These are phyloP conservation scores for Pachymerium ferrugineum DNA, from an alignment of 2,888 invertebrate genomes.

Conservation along the genomic window DNA sequence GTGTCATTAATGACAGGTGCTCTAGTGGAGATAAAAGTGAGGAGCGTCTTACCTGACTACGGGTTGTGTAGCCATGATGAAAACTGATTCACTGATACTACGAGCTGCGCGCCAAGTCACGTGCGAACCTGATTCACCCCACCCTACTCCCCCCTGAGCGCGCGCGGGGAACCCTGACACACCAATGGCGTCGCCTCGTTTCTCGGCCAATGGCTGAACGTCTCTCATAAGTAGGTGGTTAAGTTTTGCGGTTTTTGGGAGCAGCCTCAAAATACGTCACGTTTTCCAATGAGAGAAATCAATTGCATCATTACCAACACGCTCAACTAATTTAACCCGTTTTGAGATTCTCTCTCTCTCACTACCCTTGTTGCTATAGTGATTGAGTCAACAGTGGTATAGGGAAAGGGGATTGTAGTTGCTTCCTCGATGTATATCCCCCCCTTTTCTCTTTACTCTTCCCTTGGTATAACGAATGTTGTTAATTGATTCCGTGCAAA, in stretches of 20 bases:
- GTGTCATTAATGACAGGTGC: background rate
- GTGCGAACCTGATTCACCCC: background rate
- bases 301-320: constrained; percentile 7
- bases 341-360: background rate
- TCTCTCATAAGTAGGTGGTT: constrained; percentile 23
- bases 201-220: constrained; percentile 19
- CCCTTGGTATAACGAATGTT: background rate
- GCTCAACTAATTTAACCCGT: background rate
- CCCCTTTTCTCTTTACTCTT: background rate
- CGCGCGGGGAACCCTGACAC: constrained; percentile 19
- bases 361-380: constrained; percentile 17
- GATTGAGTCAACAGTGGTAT: too few species aligned
- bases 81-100: constrained; percentile 25
- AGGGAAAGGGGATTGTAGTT: too few species aligned
- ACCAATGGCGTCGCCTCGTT: constrained; percentile 21
- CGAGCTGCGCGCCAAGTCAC: constrained; percentile 11
- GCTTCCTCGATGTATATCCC: too few species aligned
- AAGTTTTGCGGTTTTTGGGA: constrained; percentile 14
- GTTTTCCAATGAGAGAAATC: constrained; percentile 22
- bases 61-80: constrained; percentile 12
- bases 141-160: constrained; percentile 2
- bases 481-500: too few species aligned
- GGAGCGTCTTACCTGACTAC: constrained; percentile 11
- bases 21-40: background rate
- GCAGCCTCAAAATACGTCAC: constrained; percentile 24